A percentile compares a stretch with the other conserved stretches of the same genome.
Conservation (phyloP, 1,140 invertebrate genomes). For the Meloidogyne hapla region DNA sequence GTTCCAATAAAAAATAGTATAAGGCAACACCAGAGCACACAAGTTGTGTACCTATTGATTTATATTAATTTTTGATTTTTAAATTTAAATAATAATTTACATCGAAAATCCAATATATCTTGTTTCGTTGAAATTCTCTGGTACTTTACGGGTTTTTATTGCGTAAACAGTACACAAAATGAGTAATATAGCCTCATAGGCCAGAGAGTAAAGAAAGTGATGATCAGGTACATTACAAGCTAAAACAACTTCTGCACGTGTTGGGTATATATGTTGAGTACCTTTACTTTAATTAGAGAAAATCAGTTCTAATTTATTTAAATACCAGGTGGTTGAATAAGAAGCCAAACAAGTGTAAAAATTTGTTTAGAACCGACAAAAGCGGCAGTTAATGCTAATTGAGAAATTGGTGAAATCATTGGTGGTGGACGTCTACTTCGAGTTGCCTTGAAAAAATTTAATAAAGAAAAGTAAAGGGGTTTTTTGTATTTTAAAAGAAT, state of each 20-base stretch:
- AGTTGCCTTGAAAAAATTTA: slow-evolving; percentile 64
- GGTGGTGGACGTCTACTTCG: slow-evolving; percentile 72
- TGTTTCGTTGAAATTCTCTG: slow-evolving; percentile 74
- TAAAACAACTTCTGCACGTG: slow-evolving; percentile 67
- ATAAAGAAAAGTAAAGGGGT: neutral
- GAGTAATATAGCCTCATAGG: slow-evolving; percentile 75
- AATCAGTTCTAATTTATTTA: neutral
- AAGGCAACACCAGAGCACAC: slow-evolving; percentile 77
- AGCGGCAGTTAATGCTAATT: slow-evolving; percentile 71
- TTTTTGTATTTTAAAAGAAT: neutral
- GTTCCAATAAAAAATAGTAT: slow-evolving; percentile 74
- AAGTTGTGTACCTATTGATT: slow-evolving; percentile 71
- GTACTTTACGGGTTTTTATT: slow-evolving; percentile 75
- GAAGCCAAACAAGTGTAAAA: slow-evolving; percentile 71
- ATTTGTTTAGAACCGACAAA: slow-evolving; percentile 71
- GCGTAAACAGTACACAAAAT: slow-evolving; percentile 76
- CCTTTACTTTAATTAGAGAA: slow-evolving; percentile 31
- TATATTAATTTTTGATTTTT: neutral
- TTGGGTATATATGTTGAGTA: slow-evolving; percentile 65
- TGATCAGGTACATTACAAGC: slow-evolving; percentile 75
- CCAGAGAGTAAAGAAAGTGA: slow-evolving; percentile 74
- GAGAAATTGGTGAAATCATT: slow-evolving; percentile 77
- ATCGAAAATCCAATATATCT: slow-evolving; percentile 76
- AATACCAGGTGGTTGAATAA: slow-evolving; percentile 71
- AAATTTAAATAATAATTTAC: slow-evolving; percentile 32